Conservation (phyloP, 2,797 vertebrate species). For the Tenualosa ilisha region DNA sequence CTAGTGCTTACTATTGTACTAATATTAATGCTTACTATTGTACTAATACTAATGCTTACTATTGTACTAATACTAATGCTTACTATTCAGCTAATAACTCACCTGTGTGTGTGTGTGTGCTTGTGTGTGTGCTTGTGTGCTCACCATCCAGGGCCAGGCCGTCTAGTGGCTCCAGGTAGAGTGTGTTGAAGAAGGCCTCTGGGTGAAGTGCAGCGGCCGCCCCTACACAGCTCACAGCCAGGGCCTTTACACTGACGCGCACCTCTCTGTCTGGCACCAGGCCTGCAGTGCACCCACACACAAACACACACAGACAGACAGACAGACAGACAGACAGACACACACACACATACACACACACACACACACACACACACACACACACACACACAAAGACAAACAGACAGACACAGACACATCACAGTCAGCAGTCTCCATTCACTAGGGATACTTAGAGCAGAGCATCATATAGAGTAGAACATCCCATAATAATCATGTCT, state of each 20-base stretch:
- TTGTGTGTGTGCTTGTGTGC: not conserved
- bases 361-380: not conserved
- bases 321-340: not conserved
- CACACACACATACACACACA: not conserved
- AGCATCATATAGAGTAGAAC: not conserved
- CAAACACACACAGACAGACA: not conserved
- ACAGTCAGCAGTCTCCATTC: not conserved
- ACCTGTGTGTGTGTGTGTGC: not conserved
- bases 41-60: no score
- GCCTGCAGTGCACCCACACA: slow-evolving; percentile 63
- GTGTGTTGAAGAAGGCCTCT: slow-evolving; percentile 90
- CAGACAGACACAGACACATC: slow-evolving; percentile 33
- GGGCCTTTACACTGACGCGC: slow-evolving; percentile 94
- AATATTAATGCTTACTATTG: no score
- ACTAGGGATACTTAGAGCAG: not conserved
- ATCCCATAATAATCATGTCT: not conserved
- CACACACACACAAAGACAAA: not conserved
- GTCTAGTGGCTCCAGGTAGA: slow-evolving; percentile 86
- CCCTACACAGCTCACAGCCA: slow-evolving; percentile 92
- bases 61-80: no score
- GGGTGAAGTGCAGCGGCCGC: slow-evolving; percentile 89
- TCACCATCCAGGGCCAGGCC: slow-evolving; percentile 74
- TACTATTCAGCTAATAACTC: no score
- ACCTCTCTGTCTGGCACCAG: slow-evolving; percentile 92
- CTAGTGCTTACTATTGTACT: no score